A percentile compares a stretch with the other conserved stretches of the same genome.
These are phyloP conservation scores for Chloropsis hardwickii DNA, from an alignment of 2,113 vertebrate genomes.

Conservation along the genomic window DNA sequence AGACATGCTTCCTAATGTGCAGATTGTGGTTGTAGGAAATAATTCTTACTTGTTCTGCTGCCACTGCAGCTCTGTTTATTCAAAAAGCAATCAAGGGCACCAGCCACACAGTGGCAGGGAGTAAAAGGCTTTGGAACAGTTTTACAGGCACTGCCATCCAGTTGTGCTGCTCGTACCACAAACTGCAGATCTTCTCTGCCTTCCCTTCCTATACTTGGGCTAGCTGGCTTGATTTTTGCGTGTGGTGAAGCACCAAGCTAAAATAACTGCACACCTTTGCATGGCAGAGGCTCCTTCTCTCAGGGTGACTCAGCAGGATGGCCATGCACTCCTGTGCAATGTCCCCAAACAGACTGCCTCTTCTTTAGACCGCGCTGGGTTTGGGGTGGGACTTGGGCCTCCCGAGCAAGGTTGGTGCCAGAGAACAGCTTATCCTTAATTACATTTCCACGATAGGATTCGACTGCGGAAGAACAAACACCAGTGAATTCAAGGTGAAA, in stretches of 20 bases:
- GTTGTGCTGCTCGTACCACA: not conserved
- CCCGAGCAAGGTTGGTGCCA: not conserved
- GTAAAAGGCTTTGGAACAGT: not conserved
- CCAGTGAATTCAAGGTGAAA: constrained; percentile 1
- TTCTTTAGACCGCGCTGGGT: not conserved
- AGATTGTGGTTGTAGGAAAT: not conserved
- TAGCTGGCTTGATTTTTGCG: not conserved
- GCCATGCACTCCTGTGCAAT: not conserved
- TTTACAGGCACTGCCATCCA: not conserved
- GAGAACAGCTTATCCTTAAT: constrained; percentile 44
- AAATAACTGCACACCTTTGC: not conserved
- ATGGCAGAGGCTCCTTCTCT: not conserved
- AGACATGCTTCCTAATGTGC: not conserved
- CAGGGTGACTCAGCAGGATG: constrained; percentile 12
- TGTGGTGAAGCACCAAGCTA: not conserved
- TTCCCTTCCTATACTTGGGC: not conserved
- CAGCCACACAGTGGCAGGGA: not conserved
- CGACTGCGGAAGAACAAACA: not conserved
- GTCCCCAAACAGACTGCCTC: not conserved
- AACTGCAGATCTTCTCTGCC: not conserved
- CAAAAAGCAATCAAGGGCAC: not conserved
- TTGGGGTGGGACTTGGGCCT: constrained; percentile 18
- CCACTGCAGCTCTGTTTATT: not conserved
- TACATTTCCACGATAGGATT: not conserved
- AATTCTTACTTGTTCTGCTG: not conserved